Base-by-base conservation (phyloP, 2,888 invertebrate species). In the Tetropium fuscum region DNA sequence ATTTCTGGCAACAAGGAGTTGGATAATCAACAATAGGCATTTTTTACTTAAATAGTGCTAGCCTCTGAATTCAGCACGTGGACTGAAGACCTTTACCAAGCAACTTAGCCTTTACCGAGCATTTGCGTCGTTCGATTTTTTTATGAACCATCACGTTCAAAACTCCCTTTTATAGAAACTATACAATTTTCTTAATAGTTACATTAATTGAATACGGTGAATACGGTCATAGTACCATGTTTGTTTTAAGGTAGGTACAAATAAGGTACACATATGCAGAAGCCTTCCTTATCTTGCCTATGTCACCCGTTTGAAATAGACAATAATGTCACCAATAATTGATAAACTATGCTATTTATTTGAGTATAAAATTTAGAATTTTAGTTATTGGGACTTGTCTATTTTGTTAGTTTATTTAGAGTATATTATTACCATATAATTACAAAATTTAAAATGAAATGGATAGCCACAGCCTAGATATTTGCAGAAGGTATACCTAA, bases 331-430 rank as follows among this genome's bases (percentile, higher is more conserved):
- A 38, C 49, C 34, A 57, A 60, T 60, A 63, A 58, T 49, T 49
- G 25, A 19, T 51, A 53, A 53, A 55, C 68, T 68, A 65, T 38
- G 36, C 62, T 64, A 63, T 64, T 67, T 63, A 65, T 63, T 63
- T 63, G 58, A 61, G 68, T 68, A 68, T 57, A 68, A 68, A 68
- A 68, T 68, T 68, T 68, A 68, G 68, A 68, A 68, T 68, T 68
- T 65, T 63, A 65, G 48, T 61, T 66, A 58, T 56, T 53, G 53
- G 30, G 27, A 38, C 57, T 65, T 49, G 47, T 54, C 67, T 48
- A 44, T 60, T 60, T 45, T 36, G 13, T n/a, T n/a, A n/a, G n/a
- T n/a, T n/a, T n/a, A n/a, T n/a, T n/a, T n/a, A n/a, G n/a, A n/a
- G n/a, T n/a, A n/a, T n/a, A n/a, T n/a, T n/a, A n/a, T n/a, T n/a